Conservation (phyloP, 2,797 vertebrate species). For the Halcyon leucocephala region DNA sequence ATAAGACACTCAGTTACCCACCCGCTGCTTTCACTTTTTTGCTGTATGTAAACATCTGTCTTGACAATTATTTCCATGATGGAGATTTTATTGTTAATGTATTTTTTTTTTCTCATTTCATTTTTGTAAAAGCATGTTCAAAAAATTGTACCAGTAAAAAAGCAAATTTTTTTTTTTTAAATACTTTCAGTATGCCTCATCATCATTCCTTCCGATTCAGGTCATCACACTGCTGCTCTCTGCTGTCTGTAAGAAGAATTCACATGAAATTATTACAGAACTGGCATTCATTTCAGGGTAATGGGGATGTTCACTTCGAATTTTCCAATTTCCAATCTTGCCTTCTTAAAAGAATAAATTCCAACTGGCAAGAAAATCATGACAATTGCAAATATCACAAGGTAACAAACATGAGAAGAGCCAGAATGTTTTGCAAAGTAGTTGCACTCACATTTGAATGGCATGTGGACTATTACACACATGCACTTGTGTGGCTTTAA, state of each 20-base stretch:
- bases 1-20: background rate
- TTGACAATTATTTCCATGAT: background rate
- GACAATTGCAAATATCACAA: background rate
- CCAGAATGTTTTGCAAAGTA: background rate
- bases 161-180: background rate
- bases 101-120: background rate
- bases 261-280: background rate
- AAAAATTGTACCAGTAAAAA: background rate
- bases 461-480: background rate
- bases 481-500: background rate
- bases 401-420: background rate
- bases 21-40: background rate
- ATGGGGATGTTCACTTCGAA: accelerated
- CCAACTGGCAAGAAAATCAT: background rate
- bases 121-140: background rate
- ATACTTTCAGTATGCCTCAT: background rate
- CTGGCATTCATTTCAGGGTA: background rate
- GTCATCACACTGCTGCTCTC: conserved; percentile 59
- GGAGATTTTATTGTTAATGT: background rate
- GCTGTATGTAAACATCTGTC: background rate
- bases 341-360: background rate
- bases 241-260: conserved; percentile 23
- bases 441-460: background rate
- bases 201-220: background rate
- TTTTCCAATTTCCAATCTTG: background rate